Base-by-base conservation (phyloP, 2,888 invertebrate genomes). In the Toxonevra muliebris region DNA sequence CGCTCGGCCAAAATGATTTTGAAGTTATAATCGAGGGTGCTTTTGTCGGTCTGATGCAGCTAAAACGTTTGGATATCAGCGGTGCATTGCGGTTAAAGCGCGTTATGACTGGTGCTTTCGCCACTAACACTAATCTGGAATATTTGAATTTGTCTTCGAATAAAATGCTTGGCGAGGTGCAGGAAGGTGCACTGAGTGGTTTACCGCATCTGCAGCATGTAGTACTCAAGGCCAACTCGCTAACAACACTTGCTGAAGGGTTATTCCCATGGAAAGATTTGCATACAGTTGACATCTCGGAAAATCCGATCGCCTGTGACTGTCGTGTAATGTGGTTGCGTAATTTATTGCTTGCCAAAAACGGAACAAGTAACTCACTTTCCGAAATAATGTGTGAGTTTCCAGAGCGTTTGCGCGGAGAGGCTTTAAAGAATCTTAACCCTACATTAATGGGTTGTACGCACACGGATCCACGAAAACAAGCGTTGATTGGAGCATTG, bases 1-100 rank as follows among this genome's bases (percentile, higher is more conserved):
- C 90, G 41, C 88, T 95, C 69, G 95, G 95, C 0, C 94, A 94
- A 81, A 95, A 95, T 79, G 92, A 92, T 72, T 94, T 94, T 78
- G 86, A 89, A 20, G 86, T 87, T 0, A 85, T 95, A 66, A 89
- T 90, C 79, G 89, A 90, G 40, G 90, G 92, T 72, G 92, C 93
- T 0, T 94, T 95, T 80, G 90, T 90, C 75, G 94, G 94, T 0
- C 86, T 95, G 65, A 90, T 90, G 72, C 93, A 94, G 80, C 86
- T 95, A 17, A 90, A 92, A 77, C 88, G 90, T 70, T 85, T 95
- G 67, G 94, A 95, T 77, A 89, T 95, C 45, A 92, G 92, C 9
- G 94, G 94, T 11, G 92, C 94, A 0, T 88, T 91, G 40, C 88
- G 91, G 76, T 85, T 95, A 54, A 90, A 91, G 74, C 88, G 89